phyloP scores from a whole-genome alignment of 1,140 invertebrate genomes.

The Hetaerina americana region DNA sequence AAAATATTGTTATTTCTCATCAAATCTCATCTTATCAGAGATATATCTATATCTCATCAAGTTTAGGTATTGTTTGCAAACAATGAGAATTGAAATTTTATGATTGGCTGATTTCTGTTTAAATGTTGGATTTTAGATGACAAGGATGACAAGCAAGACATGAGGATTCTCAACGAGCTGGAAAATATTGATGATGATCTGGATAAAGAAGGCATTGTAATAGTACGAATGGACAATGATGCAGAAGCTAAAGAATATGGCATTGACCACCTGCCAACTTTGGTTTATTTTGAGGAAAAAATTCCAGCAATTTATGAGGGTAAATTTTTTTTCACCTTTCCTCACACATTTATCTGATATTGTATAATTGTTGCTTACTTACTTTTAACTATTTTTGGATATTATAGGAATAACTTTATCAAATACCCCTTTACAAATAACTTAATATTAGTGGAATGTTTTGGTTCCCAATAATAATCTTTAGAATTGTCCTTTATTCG shows the following conservation, averaged over 20 bases:
- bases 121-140: conserved; percentile 65
- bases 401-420: background rate
- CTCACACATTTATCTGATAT: too few species aligned
- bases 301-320: conserved; percentile 83
- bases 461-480: too few species aligned
- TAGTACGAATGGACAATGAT: conserved; percentile 77
- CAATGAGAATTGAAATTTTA: too few species aligned
- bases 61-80: too few species aligned
- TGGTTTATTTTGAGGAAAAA: conserved; percentile 85
- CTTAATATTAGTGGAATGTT: too few species aligned
- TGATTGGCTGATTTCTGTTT: too few species aligned
- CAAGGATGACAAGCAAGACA: conserved; percentile 79
- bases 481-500: too few species aligned
- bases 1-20: too few species aligned
- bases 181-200: conserved; percentile 89
- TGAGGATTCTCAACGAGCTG: conserved; percentile 71
- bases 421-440: too few species aligned
- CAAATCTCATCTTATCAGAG: too few species aligned
- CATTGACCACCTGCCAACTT: conserved; percentile 73
- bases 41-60: too few species aligned
- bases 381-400: too few species aligned
- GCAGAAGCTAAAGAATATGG: conserved; percentile 82
- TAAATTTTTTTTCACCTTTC: conserved; percentile 14
- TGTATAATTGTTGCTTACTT: background rate
- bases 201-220: conserved; percentile 78